Base-by-base conservation (phyloP, 1,140 invertebrate genomes). In the Drosophila aff. region DNA sequence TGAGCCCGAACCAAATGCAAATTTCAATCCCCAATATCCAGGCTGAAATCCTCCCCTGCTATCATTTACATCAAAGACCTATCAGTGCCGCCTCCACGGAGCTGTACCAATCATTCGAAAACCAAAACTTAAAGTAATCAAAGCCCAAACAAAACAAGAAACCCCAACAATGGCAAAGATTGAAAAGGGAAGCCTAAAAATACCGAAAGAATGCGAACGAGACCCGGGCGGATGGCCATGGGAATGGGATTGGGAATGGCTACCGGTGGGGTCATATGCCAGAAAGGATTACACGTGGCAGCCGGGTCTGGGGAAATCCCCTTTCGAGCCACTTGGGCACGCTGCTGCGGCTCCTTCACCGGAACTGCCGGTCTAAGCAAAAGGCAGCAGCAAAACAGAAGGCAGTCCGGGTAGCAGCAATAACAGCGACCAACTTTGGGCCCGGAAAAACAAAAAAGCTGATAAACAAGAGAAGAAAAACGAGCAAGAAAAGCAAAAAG, bases 121-220 rank as follows among this genome's bases (percentile, higher is more conserved):
- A 86, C 77, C 77, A 77, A 80, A 87, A 89, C 84, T 87, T 89
- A 78, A 83, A 87, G 84, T 67, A 87, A 87, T 87, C 84, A 89
- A 75, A 84, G 69, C 55, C 55, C 73, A 76, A 78, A 73, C 69
- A 65, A 78, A 89, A 84, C 53, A 61, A 73, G 63, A 79, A 89
- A 69, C 52, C 72, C 61, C 59, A 66, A 67, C 75, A 77, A 77
- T 77, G 62, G 57, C 38, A 47, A 41, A 74, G 64, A 23, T 57
- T 41, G 49, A 64, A 73, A 63, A 36, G 44, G 47, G 31, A 75
- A 71, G 74, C 52, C 47, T 67, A 61, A 41, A 49, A 74, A 67
- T 28, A 59, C 57, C 40, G 58, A 52, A 67, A 47, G 47, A 63
- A 47, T 74, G 46, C 11, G 53, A 50, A 6, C 26, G 26, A 23